These are phyloP conservation scores for Parazoanthus atlanticus DNA, from an alignment of 92 coral and sea anemone species.

Conservation along the genomic window DNA sequence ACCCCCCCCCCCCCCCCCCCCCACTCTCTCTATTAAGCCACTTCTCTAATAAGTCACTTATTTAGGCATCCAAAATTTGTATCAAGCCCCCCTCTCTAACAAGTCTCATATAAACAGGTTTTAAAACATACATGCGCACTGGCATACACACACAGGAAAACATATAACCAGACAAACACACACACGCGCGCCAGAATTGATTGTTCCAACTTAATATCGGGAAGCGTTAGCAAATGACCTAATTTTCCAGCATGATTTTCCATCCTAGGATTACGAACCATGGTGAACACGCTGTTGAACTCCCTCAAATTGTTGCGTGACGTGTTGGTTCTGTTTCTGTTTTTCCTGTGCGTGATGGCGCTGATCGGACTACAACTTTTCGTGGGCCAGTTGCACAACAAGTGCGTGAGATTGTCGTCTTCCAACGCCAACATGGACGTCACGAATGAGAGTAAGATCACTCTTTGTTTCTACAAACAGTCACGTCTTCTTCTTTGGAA, in stretches of 20 bases:
- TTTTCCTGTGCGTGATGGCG: slow-evolving; percentile 82
- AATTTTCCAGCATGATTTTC: neutral
- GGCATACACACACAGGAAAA: no score
- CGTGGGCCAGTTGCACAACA: slow-evolving; percentile 75
- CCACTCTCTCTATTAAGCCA: no score
- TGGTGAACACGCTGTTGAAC: slow-evolving; percentile 82
- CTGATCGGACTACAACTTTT: slow-evolving; percentile 82
- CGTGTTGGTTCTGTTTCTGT: slow-evolving; percentile 79
- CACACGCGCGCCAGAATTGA: no score
- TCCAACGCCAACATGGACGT: slow-evolving; percentile 27
- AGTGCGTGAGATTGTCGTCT: slow-evolving; percentile 57
- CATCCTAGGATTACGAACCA: slow-evolving; percentile 71
- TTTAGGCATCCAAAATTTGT: no score
- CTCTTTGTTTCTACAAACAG: neutral
- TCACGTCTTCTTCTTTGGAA: neutral
- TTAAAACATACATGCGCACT: no score
- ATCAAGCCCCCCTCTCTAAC: no score
- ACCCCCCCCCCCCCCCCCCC: no score
- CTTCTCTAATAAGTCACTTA: no score
- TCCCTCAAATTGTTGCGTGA: slow-evolving; percentile 82
- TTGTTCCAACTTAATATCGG: neutral
- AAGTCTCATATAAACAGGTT: no score
- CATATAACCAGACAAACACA: no score
- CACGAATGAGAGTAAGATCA: slow-evolving; percentile 62
- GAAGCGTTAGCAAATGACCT: neutral